Evolutionary conservation across 2,888 invertebrate species (phyloP), one percentile per base, ranked within the genome.

Genomic region (Ganaspis brasiliensis): DNA sequence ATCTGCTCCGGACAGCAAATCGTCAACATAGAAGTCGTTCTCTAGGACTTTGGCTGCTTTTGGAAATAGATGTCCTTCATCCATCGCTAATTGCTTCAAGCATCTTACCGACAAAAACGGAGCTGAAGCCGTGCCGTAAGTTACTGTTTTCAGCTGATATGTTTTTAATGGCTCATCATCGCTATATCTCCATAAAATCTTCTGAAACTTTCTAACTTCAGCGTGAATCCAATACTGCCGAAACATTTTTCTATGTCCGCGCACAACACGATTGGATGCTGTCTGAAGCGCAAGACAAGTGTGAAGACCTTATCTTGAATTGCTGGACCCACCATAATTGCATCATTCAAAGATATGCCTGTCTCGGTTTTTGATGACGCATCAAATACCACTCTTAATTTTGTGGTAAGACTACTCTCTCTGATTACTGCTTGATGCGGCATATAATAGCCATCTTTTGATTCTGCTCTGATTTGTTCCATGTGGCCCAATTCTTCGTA

Each of bases 171-270:
- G 57, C 21, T 73, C 56, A 0, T 61, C 5, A 19, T 76, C 56
- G 10, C 61, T 16, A 0, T 56, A 57, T 9, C 83, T 61, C 87
- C 85, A 87, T 1, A 87, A 16, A n/a, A 87, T 85, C 10, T 81
- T 40, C 12, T 84, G 84, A 21, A 63, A 78, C 8, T 81, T 63
- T 8, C 72, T 21, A 71, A 85, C 79, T 1, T 73, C 72, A 0
- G 70, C 59, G 8, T 56, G 73, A 2, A 73, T 21, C 14, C 8
- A 16, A 8, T 81, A 21, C 56, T 77, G 77, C 0, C 83, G 79
- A 55, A 82, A 88, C 83, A 86, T 87, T 75, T 87, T 83, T 70
- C 79, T 24, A 88, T 76, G 72, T 87, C 87, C 2, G 82, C 85
- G n/a, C 78, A 80, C 8, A 86, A 49, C 0, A 79, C 82, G 14